A percentile compares a stretch with the other conserved stretches of the same genome.
Conservation (phyloP, 2,113 vertebrate genomes). For the Heptranchias perlo region DNA sequence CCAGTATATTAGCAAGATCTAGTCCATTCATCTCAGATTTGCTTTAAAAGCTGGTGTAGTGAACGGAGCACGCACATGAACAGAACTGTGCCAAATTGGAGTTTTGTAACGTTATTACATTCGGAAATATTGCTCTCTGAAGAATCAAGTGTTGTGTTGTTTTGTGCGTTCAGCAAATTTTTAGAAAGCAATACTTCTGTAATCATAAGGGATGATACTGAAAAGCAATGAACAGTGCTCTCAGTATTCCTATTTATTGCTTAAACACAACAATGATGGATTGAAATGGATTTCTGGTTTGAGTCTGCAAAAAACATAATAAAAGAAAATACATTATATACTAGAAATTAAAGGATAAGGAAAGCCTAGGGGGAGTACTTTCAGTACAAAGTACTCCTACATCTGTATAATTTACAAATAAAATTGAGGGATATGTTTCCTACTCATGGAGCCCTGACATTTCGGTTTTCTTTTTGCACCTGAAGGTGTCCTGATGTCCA, state of each 20-base stretch:
- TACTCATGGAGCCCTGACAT: background rate
- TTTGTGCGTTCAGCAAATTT: conserved; percentile 3
- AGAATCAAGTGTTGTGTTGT: conserved; percentile 8
- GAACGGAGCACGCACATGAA: background rate
- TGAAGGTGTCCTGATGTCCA: background rate
- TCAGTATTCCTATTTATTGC: conserved; percentile 27
- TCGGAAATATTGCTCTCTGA: background rate
- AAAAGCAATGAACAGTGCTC: background rate
- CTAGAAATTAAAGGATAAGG: conserved; percentile 26
- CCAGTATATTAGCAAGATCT: background rate
- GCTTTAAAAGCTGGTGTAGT: background rate
- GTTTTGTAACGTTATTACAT: background rate
- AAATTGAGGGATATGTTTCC: conserved; percentile 22
- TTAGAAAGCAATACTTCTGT: background rate
- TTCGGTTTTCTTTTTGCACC: background rate
- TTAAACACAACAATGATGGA: conserved; percentile 14
- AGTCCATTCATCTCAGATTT: background rate
- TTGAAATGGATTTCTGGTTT: conserved; percentile 33
- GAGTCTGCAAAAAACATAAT: conserved; percentile 12
- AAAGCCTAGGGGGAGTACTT: conserved; percentile 3
- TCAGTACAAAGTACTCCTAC: conserved; percentile 26
- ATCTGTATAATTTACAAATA: conserved; percentile 24
- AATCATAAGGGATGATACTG: conserved; percentile 29
- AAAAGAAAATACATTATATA: conserved; percentile 13
- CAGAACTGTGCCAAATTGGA: background rate